Base-by-base conservation (phyloP, 2,113 vertebrate genomes). In the Amphilophus citrinellus region DNA sequence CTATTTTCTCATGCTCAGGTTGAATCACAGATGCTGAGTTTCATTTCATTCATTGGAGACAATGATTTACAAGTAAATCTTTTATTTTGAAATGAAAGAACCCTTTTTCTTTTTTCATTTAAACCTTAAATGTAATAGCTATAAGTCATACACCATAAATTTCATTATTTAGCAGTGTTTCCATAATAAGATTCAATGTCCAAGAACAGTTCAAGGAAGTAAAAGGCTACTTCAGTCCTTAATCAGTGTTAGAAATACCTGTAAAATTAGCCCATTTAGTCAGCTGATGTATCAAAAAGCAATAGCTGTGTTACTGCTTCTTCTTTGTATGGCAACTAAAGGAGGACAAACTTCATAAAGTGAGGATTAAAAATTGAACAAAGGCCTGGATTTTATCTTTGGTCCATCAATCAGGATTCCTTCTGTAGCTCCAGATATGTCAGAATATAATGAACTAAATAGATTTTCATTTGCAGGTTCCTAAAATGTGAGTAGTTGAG, bases 61-160 rank as follows among this genome's bases (percentile, higher is more conserved):
- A 9, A 4, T 35, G 47, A 35, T 56, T 56, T 56, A 3, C 32
- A 73, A 10, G 53, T 73, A 56, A 73, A 32, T 47, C 47, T 56
- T n/a, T 56, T 73, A 73, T 73, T 73, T 73, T 73, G 68, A 73
- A 56, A 73, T 73, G 32, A 73, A 56, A 73, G 17, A n/a, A 73
- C 18, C 47, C 53, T 14, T 15, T 50, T 50, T 50, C 5, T 15
- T 50, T 50, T 50, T 47, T 14, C 1, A 11, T 47, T 50, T 50
- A 50, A 50, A 50, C 15, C 6, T 15, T 50, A 50, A 50, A 50
- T 15, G 15, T 15, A 50, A 50, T 15, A 14, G 15, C 44, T 50
- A 2, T 15, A 47, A 47, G 44, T 47, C 3, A 44, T 44, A 3
- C 1, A 47, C 47, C 47, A 56, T 56, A 56, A 56, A 53, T 15